Percentiles rank a stretch among this genome's conserved stretches.
Evolutionary conservation across 1,140 invertebrate species (phyloP).

Genomic region (Schlechtendalia chinensis): DNA sequence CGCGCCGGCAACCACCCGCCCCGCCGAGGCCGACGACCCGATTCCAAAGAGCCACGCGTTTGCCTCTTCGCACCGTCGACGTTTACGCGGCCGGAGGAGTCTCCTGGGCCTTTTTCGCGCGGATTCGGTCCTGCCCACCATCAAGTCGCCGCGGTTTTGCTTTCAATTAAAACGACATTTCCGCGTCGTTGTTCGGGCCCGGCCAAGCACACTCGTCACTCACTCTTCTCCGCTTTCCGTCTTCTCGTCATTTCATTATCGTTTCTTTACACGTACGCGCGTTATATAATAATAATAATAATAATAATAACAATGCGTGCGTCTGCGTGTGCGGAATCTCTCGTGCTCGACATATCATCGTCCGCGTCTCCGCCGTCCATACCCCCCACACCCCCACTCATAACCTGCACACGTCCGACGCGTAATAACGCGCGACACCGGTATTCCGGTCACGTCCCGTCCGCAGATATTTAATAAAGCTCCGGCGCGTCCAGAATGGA

Average conservation of each 20-base stretch:
- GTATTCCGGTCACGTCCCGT: constrained; percentile 27
- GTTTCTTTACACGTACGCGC: constrained; percentile 13
- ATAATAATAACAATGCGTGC: no score
- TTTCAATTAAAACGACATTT: constrained; percentile 45
- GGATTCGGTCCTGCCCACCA: no score
- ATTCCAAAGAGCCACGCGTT: no score
- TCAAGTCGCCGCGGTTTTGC: no score
- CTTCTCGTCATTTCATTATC: constrained; percentile 29
- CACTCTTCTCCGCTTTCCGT: neutral
- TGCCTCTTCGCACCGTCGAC: no score
- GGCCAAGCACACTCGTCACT: constrained; percentile 8
- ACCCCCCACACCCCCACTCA: neutral
- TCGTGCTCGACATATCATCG: constrained; percentile 19
- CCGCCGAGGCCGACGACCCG: neutral
- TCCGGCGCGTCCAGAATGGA: constrained; percentile 22
- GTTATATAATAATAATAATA: no score
- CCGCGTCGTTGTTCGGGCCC: neutral
- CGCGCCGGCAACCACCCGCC: neutral
- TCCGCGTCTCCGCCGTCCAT: neutral
- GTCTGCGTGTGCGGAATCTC: constrained; percentile 39
- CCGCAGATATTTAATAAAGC: constrained; percentile 47
- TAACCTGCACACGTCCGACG: neutral
- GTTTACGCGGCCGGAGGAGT: no score
- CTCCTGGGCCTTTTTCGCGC: no score
- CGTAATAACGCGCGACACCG: neutral